Evolutionary conservation across 64 coral and sea anemone species (phyloP), one percentile per base, ranked within the genome.

Genomic region (Exaiptasia diaphana): DNA sequence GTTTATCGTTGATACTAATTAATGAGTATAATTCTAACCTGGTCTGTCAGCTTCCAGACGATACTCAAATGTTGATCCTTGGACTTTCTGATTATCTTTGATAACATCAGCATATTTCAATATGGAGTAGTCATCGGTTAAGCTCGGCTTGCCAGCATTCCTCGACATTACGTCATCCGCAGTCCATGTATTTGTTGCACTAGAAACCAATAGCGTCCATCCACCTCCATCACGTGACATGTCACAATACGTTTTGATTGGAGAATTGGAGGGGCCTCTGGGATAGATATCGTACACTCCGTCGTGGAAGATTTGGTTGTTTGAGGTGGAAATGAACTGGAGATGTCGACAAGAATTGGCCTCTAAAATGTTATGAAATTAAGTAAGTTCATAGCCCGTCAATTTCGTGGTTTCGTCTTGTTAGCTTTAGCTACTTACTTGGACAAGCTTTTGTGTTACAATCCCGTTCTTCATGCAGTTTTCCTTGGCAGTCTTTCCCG

Each of bases 171-270:
- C 85, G 24, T 93, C 88, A 6, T 71, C 26, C 13, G 72, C 49
- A 15, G 78, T 83, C 91, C 91, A 93, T 5, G 23, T 88, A 58
- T 88, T 93, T 7, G 85, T 93, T 4, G 83, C 85, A 38, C 91
- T 93, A 11, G 78, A 75, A 67, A 93, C 91, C 78, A 93, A 67
- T 64, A 93, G 64, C 1, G 91, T 93, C 91, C 91, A 93, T n/a
- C 91, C 91, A 8, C 91, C 91, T 8, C 91, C 91, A 12, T 93
- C 91, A 83, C 91, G 91, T 83, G 91, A 60, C 91, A 93, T 93
- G 59, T 93, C 91, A 68, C 91, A 93, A 33, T 83, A 88, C 1
- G 58, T 50, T 28, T 50, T 12, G 8, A 93, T 61, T 52, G 85
- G 77, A 0, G 69, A 18, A 31, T 68, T 50, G 4, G 38, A 24